A percentile compares a stretch with the other conserved stretches of the same genome.
These are phyloP conservation scores for Drosophila mimetica DNA, from an alignment of 2,888 invertebrate species.

Conservation along the genomic window DNA sequence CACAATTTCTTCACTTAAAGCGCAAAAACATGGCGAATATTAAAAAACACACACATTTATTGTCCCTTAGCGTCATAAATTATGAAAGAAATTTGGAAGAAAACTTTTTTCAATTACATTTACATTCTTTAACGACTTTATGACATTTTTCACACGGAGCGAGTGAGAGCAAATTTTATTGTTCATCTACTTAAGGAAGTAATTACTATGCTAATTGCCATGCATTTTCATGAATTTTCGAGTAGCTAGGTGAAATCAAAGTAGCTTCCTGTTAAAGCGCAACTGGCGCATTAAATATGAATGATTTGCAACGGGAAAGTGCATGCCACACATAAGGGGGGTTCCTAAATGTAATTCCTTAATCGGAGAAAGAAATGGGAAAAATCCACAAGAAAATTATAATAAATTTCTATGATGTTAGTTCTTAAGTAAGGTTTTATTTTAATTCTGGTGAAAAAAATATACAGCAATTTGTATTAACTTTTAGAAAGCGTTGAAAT, in stretches of 20 bases:
- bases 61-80: background rate
- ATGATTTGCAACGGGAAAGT: background rate
- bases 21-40: too few relatives aligned
- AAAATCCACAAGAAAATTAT: too few relatives aligned
- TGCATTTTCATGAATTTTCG: conserved; percentile 7
- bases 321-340: background rate
- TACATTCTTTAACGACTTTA: background rate
- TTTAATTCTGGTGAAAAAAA: too few relatives aligned
- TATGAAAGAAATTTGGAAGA: background rate
- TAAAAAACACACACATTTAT: too few relatives aligned
- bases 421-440: too few relatives aligned
- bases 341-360: too few relatives aligned
- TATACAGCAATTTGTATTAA: too few relatives aligned
- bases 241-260: conserved; percentile 1
- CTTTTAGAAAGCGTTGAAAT: too few relatives aligned
- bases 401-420: too few relatives aligned
- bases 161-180: background rate
- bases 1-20: too few relatives aligned
- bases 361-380: too few relatives aligned
- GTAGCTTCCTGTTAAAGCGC: background rate
- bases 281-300: background rate
- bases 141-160: background rate
- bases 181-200: conserved; percentile 4
- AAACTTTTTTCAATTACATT: conserved; percentile 1
- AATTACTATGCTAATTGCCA: background rate